Evolutionary conservation across 2,797 vertebrate genomes (phyloP).

Genomic region (Sebastes kiyomatsui): DNA sequence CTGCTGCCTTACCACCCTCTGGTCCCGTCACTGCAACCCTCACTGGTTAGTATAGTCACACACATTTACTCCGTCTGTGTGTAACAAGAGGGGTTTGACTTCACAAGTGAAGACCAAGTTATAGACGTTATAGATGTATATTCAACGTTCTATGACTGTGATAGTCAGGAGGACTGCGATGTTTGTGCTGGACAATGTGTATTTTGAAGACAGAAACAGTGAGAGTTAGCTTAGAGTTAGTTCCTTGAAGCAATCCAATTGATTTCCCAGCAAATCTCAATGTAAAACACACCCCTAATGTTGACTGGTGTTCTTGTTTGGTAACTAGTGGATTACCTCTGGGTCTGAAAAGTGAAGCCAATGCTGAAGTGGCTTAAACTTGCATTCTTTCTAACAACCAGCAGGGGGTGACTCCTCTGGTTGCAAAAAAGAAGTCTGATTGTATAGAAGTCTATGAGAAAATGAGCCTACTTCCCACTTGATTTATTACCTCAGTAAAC

Average conservation of each 20-base stretch:
- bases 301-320: not conserved
- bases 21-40: conserved; percentile 84
- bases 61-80: not conserved
- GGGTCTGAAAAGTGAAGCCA: too few relatives aligned
- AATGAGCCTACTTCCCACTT: too few relatives aligned
- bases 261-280: not conserved
- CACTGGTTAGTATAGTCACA: conserved; percentile 79
- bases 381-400: rapidly evolving
- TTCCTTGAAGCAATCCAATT: not conserved
- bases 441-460: too few relatives aligned
- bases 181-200: not conserved
- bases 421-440: too few relatives aligned
- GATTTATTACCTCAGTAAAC: too few relatives aligned
- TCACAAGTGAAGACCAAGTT: not conserved
- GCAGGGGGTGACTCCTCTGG: too few relatives aligned
- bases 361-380: too few relatives aligned
- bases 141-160: not conserved
- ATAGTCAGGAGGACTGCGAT: not conserved
- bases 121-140: too few relatives aligned
- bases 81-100: not conserved
- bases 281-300: not conserved
- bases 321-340: too few relatives aligned
- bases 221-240: not conserved
- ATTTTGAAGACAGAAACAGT: not conserved
- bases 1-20: conserved; percentile 87